Evolutionary conservation across 2,797 vertebrate genomes (phyloP).

Genomic region (Forpus xanthops): DNA sequence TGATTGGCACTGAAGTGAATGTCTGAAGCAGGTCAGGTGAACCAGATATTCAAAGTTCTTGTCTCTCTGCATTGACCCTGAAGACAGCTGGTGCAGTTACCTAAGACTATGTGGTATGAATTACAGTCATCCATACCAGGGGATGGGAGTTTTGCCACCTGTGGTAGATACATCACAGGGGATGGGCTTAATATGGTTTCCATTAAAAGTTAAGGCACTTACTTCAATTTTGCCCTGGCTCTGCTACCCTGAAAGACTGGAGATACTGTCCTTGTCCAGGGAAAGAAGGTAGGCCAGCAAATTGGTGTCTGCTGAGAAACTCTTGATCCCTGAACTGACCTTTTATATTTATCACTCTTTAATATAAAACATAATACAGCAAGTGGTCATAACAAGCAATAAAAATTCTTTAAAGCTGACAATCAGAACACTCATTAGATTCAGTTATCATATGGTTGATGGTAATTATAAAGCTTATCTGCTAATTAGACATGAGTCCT

Average conservation of each 20-base stretch:
- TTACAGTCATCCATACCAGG: neutral
- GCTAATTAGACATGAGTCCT: neutral
- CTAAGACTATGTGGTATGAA: neutral
- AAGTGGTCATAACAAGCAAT: neutral
- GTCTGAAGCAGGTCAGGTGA: neutral
- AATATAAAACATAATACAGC: neutral
- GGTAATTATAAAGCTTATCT: constrained; percentile 15
- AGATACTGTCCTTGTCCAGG: neutral
- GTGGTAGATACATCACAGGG: neutral
- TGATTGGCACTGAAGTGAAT: neutral
- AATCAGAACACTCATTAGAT: neutral
- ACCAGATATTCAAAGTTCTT: neutral
- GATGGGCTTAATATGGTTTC: neutral
- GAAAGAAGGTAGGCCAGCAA: neutral
- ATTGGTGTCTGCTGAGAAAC: neutral
- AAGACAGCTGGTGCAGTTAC: neutral
- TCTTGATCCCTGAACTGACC: neutral
- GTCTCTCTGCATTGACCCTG: neutral
- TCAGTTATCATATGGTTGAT: neutral
- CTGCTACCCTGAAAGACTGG: neutral
- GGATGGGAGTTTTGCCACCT: neutral
- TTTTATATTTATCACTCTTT: neutral
- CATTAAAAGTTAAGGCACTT: neutral
- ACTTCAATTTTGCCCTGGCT: neutral
- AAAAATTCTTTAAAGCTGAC: neutral